Evolutionary conservation across 2,888 invertebrate genomes (phyloP), one percentile per base, ranked within the genome.

Genomic region (Plutella xylostella): DNA sequence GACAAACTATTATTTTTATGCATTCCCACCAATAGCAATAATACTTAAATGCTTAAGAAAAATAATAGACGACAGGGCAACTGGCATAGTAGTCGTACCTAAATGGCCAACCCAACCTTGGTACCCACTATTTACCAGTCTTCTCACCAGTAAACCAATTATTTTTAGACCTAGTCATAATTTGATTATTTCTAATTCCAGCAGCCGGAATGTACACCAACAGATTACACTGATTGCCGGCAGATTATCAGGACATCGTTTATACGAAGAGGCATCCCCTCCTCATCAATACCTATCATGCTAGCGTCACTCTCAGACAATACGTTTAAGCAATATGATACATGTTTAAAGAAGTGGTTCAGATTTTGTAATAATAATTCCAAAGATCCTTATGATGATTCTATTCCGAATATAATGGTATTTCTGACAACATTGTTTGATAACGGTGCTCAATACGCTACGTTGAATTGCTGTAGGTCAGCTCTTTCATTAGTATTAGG

Each of bases 271-370:
- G n/a, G 4, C 5, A 18, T 50, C 1, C 50, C 51, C 3, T 31
- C 40, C 9, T 42, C 44, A 3, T 44, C 51, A 0, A 9, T 48
- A 28, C 30, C 48, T 2, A 17, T 52, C 3, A 49, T 52, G 52
- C 2, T 48, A 1, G 41, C 48, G 2, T 53, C 53, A 6, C n/a
- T 53, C 9, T 41, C 52, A 1, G 18, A 38, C 7, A 53, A 43
- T 22, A 53, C 53, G 0, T 18, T 25, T 11, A n/a, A 42, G 11
- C 49, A 51, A 34, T 51, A 51, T 42, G 6, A 37, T 1, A 35
- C 46, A 1, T 48, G 51, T 14, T 18, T 47, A 2, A 53, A 48
- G 38, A 12, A n/a, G 21, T 53, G 52, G 52, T 51, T 47, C 47
- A 9, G 15, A 6, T 48, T 28, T 44, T 50, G 50, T 43, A 6